Conservation (phyloP, 2,888 invertebrate species). For the Pachliopta kotzebuea region DNA sequence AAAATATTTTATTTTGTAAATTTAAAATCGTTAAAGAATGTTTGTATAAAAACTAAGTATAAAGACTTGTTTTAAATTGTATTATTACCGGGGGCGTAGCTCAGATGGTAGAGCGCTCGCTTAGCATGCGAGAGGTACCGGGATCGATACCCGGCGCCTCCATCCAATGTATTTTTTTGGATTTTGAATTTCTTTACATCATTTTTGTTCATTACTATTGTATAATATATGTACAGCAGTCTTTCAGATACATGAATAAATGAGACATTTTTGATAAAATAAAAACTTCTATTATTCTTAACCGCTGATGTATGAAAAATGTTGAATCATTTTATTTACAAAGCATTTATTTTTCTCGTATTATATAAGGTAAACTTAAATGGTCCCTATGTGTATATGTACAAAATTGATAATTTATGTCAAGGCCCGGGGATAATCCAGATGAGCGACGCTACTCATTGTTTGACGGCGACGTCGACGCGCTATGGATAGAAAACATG, state of each 20-base stretch:
- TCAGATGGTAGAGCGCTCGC: conserved; percentile 81
- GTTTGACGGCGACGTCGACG: conserved; percentile 97
- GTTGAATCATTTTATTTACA: too few relatives aligned
- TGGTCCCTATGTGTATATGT: background rate
- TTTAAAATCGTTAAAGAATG: background rate
- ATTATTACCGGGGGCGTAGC: conserved; percentile 70
- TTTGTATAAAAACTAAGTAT: too few relatives aligned
- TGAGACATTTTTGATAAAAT: too few relatives aligned
- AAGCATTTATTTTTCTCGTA: too few relatives aligned
- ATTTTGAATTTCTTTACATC: background rate
- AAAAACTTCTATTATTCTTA: too few relatives aligned
- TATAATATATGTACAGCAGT: too few relatives aligned
- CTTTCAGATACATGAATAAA: too few relatives aligned
- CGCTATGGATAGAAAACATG: conserved; percentile 98
- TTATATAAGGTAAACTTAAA: too few relatives aligned
- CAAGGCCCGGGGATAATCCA: conserved; percentile 83
- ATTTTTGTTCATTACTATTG: background rate
- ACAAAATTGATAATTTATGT: background rate
- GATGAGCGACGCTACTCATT: conserved; percentile 90
- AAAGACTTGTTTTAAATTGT: background rate
- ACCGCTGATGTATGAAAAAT: too few relatives aligned
- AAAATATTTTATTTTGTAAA: too few relatives aligned
- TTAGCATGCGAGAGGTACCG: conserved; percentile 81
- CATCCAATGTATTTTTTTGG: conserved; percentile 38
- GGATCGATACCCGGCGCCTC: conserved; percentile 81